Percentiles rank a stretch among this genome's conserved stretches.
These are phyloP conservation scores for Cephus cinctus DNA, from an alignment of 1,140 invertebrate genomes.

Conservation along the genomic window DNA sequence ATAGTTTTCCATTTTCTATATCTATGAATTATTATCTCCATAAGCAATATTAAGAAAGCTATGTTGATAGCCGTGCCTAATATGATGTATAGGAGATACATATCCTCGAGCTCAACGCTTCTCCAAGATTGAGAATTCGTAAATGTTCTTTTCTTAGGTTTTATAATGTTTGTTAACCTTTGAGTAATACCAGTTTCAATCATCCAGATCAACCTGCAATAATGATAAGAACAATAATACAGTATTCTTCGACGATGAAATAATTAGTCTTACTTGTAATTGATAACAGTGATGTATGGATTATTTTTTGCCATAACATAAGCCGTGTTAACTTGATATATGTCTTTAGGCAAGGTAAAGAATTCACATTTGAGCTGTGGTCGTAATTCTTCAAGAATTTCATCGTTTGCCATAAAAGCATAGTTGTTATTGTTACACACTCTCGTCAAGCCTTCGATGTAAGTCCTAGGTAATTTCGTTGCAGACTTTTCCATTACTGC, in stretches of 20 bases:
- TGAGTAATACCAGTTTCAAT: not conserved
- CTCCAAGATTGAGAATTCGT: not conserved
- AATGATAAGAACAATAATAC: not conserved
- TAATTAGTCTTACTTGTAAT: not conserved
- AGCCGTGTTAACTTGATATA: not conserved
- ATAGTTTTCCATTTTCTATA: not conserved
- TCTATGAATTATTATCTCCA: not conserved
- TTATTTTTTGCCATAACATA: constrained; percentile 3
- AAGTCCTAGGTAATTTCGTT: not conserved
- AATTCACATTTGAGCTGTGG: not conserved
- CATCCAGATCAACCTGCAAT: not conserved
- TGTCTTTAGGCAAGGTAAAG: not conserved
- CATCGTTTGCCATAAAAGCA: not conserved
- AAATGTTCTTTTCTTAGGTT: not conserved
- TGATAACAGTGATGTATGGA: not conserved
- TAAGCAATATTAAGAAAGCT: not conserved
- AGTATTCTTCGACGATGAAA: not conserved
- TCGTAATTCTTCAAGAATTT: not conserved
- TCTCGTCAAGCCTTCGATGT: not conserved
- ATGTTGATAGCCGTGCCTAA: not conserved
- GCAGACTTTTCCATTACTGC: not conserved
- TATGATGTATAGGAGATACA: not conserved
- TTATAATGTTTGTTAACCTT: not conserved
- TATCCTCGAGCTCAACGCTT: constrained; percentile 1
- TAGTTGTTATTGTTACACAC: not conserved